A percentile compares a stretch with the other conserved stretches of the same genome.
Evolutionary conservation across 2,113 vertebrate species (phyloP).

Genomic region (Toxostoma redivivum): DNA sequence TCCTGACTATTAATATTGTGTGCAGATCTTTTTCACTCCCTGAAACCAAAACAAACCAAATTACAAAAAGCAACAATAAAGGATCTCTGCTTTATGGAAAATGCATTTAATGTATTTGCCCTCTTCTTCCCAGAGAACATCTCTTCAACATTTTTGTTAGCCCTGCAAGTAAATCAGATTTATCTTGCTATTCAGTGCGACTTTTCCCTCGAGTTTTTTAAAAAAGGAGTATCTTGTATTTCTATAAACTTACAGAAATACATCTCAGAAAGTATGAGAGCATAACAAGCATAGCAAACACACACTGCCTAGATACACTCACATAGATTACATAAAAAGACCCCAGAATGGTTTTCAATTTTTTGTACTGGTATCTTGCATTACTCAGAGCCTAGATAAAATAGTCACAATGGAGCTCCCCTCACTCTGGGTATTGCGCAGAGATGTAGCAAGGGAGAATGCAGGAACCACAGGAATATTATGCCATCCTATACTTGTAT

Average conservation of each 20-base stretch:
- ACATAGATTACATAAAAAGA: not conserved
- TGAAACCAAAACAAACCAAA: conserved; percentile 20
- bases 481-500: not conserved
- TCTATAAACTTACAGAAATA: not conserved
- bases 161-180: not conserved
- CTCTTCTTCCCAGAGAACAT: not conserved
- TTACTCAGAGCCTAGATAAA: not conserved
- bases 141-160: not conserved
- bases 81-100: not conserved
- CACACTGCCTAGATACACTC: not conserved
- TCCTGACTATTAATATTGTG: not conserved
- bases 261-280: not conserved
- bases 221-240: not conserved
- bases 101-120: not conserved
- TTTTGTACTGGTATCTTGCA: not conserved
- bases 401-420: not conserved
- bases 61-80: not conserved
- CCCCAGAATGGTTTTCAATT: not conserved
- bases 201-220: not conserved
- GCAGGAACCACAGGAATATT: not conserved
- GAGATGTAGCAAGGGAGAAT: not conserved
- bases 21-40: not conserved
- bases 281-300: not conserved
- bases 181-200: not conserved
- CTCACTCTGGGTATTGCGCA: not conserved